Evolutionary conservation across 2,797 vertebrate species (phyloP), one percentile per base, ranked within the genome.

Genomic region (Siniperca undulata): DNA sequence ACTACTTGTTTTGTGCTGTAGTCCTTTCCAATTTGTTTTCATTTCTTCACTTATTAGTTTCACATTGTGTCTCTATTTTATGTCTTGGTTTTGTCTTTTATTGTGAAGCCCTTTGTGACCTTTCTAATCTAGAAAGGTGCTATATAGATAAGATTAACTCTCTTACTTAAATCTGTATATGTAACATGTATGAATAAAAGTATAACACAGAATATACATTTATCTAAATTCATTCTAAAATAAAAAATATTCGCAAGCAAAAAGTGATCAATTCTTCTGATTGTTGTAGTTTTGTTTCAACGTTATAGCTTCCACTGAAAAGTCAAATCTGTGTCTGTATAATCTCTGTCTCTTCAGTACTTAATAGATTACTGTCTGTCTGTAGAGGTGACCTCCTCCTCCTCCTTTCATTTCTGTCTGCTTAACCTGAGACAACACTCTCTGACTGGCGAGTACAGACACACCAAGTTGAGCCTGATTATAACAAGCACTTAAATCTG

Each of bases 401-500:
- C 85, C 83, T 86, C 68, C 90, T 94, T 92, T 93, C 88, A 93
- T 94, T 90, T 93, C 74, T 65, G 86, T 87, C 84, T 91, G 78
- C 82, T 90, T 81, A 92, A 91, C 88, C 90, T 84, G 87, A 93
- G 87, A 93, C 90, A 90, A 84, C 88, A 72, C 81, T 75, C 77
- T 76, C 79, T 88, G 86, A 89, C 86, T 86, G 87, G 81, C 89
- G 83, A 84, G 88, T 62, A 87, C 90, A 91, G 89, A 90, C 77
- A 70, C 86, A 79, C 78, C 66, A 52, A 85, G 87, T 92, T 94
- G 94, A 95, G 92, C 80, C 87, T 94, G 92, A 94, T 94, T 94
- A 89, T 91, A 93, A 94, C 92, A 82, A 94, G 93, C 93, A 92
- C 91, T 91, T 93, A 91, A 88, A 93, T 93, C 87, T 92, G 87